Conservation (phyloP, 2,113 vertebrate genomes). For the Junco hyemalis region DNA sequence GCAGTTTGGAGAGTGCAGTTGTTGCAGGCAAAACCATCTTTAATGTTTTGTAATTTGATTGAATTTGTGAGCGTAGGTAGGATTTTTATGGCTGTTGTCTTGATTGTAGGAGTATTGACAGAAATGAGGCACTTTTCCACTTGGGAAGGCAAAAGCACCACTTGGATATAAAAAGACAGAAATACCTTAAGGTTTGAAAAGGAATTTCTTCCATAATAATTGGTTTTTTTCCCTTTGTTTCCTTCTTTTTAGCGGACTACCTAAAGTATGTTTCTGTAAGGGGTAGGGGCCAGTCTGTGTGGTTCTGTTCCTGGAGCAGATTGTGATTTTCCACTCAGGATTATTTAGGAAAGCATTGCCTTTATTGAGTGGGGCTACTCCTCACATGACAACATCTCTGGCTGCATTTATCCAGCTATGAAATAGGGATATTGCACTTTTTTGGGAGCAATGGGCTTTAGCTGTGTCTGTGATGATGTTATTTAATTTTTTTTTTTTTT, state of each 20-base stretch:
- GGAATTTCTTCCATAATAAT: neutral
- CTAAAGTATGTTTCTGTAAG: rapidly evolving
- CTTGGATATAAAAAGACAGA: neutral
- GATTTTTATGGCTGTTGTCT: neutral
- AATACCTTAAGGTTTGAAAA: neutral
- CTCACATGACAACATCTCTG: neutral
- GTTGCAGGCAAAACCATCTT: neutral
- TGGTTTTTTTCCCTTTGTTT: neutral
- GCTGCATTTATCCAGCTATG: rapidly evolving
- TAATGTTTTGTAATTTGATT: neutral
- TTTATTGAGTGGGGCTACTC: neutral
- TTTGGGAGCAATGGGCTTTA: neutral
- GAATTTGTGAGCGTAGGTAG: neutral
- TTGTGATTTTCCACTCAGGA: neutral
- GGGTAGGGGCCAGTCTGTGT: neutral
- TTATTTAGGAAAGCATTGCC: neutral
- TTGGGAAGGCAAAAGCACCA: neutral
- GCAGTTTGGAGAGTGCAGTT: neutral
- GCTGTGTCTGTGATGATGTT: neutral
- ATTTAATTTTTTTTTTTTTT: neutral
- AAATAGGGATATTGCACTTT: neutral
- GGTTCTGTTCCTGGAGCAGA: neutral
- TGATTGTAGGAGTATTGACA: neutral
- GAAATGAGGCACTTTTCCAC: neutral
- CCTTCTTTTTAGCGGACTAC: neutral